Base-by-base conservation (phyloP, 2,797 vertebrate genomes). In the Coregonus suidteri region DNA sequence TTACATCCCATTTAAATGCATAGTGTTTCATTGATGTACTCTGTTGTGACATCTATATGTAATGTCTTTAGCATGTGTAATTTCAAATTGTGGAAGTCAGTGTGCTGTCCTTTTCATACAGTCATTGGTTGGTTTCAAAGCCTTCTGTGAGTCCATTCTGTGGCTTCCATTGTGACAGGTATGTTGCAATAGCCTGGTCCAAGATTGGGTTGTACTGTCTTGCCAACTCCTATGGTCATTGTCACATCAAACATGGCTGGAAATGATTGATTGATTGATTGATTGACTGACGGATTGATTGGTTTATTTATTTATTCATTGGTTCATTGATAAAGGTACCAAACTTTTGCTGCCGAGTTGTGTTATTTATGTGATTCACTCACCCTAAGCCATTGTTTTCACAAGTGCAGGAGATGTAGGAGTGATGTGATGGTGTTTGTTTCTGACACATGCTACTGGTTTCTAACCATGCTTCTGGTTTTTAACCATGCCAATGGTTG, bases 131-230 rank as follows among this genome's bases (percentile, higher is more conserved):
- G 31, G 14, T 16, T 68, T 68, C 20, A 20, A 59, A 59, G 56
- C 56, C 56, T 59, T 59, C n/a, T 59, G 56, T 59, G 56, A 59
- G 64, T 34, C 66, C 14, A 35, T 68, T 68, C 34, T 68, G 30
- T n/a, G 52, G 64, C 20, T 1, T 1, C 74, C 64, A 78, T 16
- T 47, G 77, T 34, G 20, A 47, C 1, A 20, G 9, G 56, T 74
- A 35, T 64, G 73, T 68, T 70, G 51, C 14, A 73, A 76, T 52
- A 0, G 15, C 53, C 51, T 52, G 3, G 41, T 71, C 70, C 51
- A 18, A 71, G 25, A 51, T 41, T 13, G 34, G 67, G 41, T 64
- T 25, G 73, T 53, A 52, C 18, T 74, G n/a, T 56, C 31, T 77
- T 20, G 20, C 41, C 41, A 47, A 11, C 7, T 47, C 41, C 41